These are phyloP conservation scores for Calidris pygmaea DNA, from an alignment of 2,113 vertebrate species.

Conservation along the genomic window DNA sequence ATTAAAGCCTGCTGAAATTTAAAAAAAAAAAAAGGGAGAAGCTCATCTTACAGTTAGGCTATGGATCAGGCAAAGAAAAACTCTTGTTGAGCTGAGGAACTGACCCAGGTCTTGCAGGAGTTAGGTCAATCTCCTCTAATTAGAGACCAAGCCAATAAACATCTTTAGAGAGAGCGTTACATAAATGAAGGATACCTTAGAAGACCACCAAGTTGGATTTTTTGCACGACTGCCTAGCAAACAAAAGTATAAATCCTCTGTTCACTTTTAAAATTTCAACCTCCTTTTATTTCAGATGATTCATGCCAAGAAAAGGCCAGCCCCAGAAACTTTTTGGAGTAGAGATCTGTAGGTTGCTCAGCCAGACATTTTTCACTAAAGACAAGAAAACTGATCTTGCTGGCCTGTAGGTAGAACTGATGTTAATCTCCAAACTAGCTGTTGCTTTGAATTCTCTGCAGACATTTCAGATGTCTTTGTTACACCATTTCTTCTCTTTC, in stretches of 20 bases:
- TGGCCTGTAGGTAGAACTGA: background rate
- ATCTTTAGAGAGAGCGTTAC: background rate
- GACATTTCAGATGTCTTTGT: background rate
- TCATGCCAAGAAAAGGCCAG: background rate
- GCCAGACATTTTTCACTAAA: background rate
- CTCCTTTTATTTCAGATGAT: background rate
- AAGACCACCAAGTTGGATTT: background rate
- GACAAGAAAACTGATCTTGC: background rate
- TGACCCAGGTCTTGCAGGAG: background rate
- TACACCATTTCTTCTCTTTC: background rate
- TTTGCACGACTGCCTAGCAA: background rate
- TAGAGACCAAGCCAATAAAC: background rate
- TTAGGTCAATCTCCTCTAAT: background rate
- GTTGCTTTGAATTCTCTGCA: background rate
- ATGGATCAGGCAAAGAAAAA: background rate
- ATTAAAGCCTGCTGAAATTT: background rate
- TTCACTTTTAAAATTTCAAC: background rate
- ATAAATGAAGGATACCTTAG: background rate
- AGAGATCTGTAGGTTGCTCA: background rate
- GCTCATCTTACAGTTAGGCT: background rate
- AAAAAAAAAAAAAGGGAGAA: background rate
- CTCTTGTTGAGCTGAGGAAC: background rate
- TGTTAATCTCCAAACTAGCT: background rate
- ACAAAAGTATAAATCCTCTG: background rate
- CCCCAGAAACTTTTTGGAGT: background rate